Percentiles rank a stretch among this genome's conserved stretches.
These are phyloP conservation scores for Lasius platythorax DNA, from an alignment of 2,888 invertebrate genomes.

Conservation along the genomic window DNA sequence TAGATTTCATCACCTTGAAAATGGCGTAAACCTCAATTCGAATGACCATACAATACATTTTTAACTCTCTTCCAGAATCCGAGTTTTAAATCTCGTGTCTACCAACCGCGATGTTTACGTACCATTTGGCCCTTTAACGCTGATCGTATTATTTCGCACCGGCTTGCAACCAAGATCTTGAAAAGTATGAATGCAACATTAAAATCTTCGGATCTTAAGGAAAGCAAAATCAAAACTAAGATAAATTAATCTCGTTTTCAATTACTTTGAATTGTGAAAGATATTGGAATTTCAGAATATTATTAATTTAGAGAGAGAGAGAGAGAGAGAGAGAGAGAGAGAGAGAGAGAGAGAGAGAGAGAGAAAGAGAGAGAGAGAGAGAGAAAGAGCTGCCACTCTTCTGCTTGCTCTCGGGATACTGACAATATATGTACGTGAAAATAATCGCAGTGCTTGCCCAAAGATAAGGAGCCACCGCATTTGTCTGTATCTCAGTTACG, in stretches of 20 bases:
- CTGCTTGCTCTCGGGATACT: neutral
- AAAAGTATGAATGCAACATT: neutral
- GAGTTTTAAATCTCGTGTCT: neutral
- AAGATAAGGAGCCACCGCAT: neutral
- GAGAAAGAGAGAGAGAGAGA: no score
- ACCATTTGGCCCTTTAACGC: conserved; percentile 85
- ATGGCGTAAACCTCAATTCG: neutral
- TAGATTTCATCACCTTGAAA: conserved; percentile 82
- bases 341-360: no score
- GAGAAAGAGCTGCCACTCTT: neutral
- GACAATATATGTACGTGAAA: neutral
- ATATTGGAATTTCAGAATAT: neutral
- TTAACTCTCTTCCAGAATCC: neutral
- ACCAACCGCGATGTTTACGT: conserved; percentile 37
- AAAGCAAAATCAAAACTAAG: neutral
- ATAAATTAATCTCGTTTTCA: neutral
- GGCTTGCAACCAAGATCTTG: conserved; percentile 83
- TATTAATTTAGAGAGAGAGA: neutral
- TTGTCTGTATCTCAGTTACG: neutral
- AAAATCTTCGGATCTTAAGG: neutral
- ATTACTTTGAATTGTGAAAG: neutral
- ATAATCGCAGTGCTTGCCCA: neutral
- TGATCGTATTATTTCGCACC: conserved; percentile 82
- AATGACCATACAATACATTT: neutral
- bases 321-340: neutral